These are phyloP conservation scores for Coptotermes formosanus DNA, from an alignment of 1,140 invertebrate species.

Conservation along the genomic window DNA sequence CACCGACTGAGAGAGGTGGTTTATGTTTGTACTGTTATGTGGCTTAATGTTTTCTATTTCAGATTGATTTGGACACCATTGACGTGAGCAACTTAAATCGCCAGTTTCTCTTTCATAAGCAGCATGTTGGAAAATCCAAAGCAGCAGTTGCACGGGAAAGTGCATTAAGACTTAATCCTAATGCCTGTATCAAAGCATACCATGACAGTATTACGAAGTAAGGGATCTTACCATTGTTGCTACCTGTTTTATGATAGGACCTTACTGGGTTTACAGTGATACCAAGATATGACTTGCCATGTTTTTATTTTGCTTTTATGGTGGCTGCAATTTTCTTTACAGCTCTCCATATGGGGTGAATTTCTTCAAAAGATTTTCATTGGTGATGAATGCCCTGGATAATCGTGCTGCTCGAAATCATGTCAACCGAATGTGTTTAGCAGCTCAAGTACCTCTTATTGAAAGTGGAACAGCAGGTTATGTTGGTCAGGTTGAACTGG, in stretches of 20 bases:
- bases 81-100: conserved; percentile 99
- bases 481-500: conserved; percentile 87
- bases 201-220: conserved; percentile 94
- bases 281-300: too few species aligned
- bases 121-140: conserved; percentile 98
- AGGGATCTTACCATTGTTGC: conserved; percentile 40
- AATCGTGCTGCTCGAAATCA: conserved; percentile 95
- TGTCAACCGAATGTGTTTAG: conserved; percentile 98
- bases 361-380: conserved; percentile 89
- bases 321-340: too few species aligned
- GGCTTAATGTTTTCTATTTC: conserved; percentile 44
- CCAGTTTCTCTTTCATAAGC: conserved; percentile 96
- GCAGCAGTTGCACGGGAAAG: conserved; percentile 84
- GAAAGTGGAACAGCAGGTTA: conserved; percentile 98
- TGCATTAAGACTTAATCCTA: conserved; percentile 84
- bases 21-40: too few species aligned
- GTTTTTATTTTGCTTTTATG: too few species aligned
- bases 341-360: conserved; percentile 79
- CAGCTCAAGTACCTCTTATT: conserved; percentile 88
- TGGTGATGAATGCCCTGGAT: conserved; percentile 97
- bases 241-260: neutral
- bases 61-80: conserved; percentile 99
- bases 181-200: conserved; percentile 83
- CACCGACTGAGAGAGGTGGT: too few species aligned
- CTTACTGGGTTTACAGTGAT: neutral